Percentiles rank a stretch among this genome's conserved stretches.
Evolutionary conservation across 2,797 vertebrate genomes (phyloP).

Genomic region (Morus bassanus): DNA sequence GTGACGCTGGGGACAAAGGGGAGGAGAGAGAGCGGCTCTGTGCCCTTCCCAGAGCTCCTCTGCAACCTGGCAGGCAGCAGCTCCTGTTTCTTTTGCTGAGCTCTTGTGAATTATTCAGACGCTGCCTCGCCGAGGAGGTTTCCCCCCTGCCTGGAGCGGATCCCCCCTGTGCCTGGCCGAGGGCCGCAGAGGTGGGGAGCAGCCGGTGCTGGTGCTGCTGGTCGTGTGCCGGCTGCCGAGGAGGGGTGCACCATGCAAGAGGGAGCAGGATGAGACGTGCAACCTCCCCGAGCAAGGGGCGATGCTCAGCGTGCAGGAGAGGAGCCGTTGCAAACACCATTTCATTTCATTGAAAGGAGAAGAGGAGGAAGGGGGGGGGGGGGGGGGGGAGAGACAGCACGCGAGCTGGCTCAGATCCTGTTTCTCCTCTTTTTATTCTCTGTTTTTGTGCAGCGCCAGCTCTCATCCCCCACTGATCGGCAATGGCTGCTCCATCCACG

Average conservation of each 20-base stretch:
- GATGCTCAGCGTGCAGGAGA: neutral
- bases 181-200: neutral
- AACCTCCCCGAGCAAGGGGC: neutral
- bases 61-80: neutral
- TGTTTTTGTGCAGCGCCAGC: neutral
- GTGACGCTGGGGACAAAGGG: rapidly evolving
- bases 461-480: neutral
- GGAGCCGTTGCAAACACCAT: neutral
- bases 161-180: rapidly evolving
- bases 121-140: neutral
- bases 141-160: rapidly evolving
- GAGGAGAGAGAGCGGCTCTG: neutral
- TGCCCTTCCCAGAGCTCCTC: neutral
- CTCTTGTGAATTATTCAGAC: neutral
- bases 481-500: neutral
- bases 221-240: rapidly evolving
- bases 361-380: neutral
- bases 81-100: neutral
- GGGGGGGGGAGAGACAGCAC: neutral
- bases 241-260: rapidly evolving
- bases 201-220: rapidly evolving
- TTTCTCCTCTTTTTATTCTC: neutral
- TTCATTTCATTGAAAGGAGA: neutral
- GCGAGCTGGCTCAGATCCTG: slow-evolving; percentile 2
- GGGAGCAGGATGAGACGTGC: rapidly evolving